Conservation (phyloP, 2,797 vertebrate genomes). For the Lerista edwardsae region DNA sequence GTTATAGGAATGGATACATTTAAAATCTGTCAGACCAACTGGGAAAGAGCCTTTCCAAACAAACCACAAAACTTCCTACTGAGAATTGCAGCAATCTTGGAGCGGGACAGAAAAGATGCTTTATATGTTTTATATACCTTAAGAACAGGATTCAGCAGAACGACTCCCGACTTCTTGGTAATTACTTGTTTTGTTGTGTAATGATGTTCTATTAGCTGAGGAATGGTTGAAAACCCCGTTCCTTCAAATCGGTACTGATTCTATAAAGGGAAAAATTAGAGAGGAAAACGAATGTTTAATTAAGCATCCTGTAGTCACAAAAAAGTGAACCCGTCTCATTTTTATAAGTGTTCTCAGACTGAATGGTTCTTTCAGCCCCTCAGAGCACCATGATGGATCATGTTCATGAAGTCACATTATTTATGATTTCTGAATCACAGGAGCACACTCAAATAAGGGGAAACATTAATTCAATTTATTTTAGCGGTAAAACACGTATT, state of each 20-base stretch:
- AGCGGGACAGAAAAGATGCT: background rate
- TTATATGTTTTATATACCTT: constrained; percentile 83
- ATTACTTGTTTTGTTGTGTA: constrained; percentile 94
- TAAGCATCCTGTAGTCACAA: background rate
- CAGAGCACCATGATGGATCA: background rate
- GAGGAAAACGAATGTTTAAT: background rate
- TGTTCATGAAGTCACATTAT: background rate
- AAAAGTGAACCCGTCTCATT: constrained; percentile 7
- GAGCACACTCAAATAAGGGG: background rate
- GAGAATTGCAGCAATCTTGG: background rate
- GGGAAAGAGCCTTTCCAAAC: background rate
- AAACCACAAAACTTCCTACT: background rate
- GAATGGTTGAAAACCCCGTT: constrained; percentile 93
- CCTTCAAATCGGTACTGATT: constrained; percentile 96
- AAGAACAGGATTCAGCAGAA: constrained; percentile 90
- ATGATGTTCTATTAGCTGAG: constrained; percentile 96
- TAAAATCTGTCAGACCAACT: background rate
- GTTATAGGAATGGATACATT: background rate
- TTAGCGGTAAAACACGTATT: background rate
- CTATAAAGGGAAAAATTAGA: constrained; percentile 70
- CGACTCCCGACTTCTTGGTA: constrained; percentile 96
- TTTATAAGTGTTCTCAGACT: background rate
- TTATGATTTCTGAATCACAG: background rate
- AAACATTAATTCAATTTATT: background rate
- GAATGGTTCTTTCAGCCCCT: background rate